Conservation (phyloP, 2,113 vertebrate genomes). For the Channa maculata region DNA sequence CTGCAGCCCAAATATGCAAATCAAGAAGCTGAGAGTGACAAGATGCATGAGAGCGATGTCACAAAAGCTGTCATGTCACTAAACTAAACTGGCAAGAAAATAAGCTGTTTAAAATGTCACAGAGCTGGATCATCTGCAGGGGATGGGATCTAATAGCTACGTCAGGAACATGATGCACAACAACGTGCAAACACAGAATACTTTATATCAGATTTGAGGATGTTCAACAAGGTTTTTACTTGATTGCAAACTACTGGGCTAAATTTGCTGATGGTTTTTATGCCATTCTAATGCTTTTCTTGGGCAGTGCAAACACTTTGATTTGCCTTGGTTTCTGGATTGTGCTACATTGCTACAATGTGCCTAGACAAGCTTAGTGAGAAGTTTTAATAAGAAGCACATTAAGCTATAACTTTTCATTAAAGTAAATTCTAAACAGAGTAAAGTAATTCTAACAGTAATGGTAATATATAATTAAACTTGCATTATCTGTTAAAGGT, state of each 20-base stretch:
- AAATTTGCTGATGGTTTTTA: not conserved
- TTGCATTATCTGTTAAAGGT: not conserved
- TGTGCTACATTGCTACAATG: too few relatives aligned
- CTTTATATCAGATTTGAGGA: too few relatives aligned
- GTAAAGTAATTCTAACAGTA: too few relatives aligned
- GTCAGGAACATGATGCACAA: not conserved
- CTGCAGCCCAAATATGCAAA: constrained; percentile 37
- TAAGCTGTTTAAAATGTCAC: constrained; percentile 2
- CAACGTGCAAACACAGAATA: constrained; percentile 1
- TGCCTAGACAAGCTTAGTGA: too few relatives aligned
- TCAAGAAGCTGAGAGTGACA: constrained; percentile 1
- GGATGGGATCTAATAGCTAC: not conserved
- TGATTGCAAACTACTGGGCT: not conserved
- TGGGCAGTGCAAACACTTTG: too few relatives aligned
- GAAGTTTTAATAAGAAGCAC: not conserved
- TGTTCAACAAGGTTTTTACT: too few relatives aligned
- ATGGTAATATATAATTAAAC: not conserved
- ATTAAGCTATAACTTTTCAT: not conserved
- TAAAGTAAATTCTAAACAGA: too few relatives aligned
- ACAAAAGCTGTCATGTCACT: not conserved
- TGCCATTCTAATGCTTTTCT: too few relatives aligned
- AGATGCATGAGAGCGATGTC: not conserved
- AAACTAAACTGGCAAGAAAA: not conserved
- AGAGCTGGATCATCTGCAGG: not conserved
- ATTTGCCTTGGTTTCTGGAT: too few relatives aligned